A percentile compares a stretch with the other conserved stretches of the same genome.
These are phyloP conservation scores for Eupithecia vulgata DNA, from an alignment of 2,888 invertebrate genomes.

Conservation along the genomic window DNA sequence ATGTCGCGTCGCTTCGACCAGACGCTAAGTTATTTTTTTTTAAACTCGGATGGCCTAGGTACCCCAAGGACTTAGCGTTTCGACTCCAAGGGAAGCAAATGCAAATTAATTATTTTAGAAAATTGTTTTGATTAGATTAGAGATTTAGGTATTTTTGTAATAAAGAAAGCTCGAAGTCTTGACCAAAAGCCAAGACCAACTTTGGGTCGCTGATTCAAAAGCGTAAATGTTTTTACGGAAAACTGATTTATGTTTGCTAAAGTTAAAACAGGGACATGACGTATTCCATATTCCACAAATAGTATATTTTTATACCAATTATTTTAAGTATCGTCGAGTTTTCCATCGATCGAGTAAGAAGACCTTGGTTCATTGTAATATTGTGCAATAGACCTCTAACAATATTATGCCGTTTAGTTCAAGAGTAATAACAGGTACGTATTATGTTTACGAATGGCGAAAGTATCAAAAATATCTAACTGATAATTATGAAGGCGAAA, in stretches of 20 bases:
- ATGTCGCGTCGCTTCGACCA: too few relatives aligned
- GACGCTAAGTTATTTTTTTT: too few relatives aligned
- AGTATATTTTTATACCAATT: neutral
- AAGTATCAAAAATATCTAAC: neutral
- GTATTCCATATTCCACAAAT: neutral
- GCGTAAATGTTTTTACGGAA: neutral
- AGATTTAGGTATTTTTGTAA: neutral
- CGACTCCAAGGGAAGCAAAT: too few relatives aligned
- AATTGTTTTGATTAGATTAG: neutral
- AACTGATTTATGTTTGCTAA: neutral
- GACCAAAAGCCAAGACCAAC: too few relatives aligned
- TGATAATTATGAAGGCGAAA: neutral
- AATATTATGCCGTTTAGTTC: neutral
- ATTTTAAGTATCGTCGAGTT: constrained; percentile 2
- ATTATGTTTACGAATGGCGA: neutral
- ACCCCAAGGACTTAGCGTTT: too few relatives aligned
- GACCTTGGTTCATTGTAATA: constrained; percentile 30
- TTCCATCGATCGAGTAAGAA: constrained; percentile 28
- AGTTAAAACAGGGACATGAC: neutral
- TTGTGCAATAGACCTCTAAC: constrained; percentile 21
- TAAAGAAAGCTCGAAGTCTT: too few relatives aligned
- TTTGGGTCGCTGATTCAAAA: too few relatives aligned
- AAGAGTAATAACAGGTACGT: neutral
- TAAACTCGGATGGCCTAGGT: too few relatives aligned
- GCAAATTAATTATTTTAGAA: neutral